Evolutionary conservation across 2,797 vertebrate genomes (phyloP).

Genomic region (Nannoperca obscura): DNA sequence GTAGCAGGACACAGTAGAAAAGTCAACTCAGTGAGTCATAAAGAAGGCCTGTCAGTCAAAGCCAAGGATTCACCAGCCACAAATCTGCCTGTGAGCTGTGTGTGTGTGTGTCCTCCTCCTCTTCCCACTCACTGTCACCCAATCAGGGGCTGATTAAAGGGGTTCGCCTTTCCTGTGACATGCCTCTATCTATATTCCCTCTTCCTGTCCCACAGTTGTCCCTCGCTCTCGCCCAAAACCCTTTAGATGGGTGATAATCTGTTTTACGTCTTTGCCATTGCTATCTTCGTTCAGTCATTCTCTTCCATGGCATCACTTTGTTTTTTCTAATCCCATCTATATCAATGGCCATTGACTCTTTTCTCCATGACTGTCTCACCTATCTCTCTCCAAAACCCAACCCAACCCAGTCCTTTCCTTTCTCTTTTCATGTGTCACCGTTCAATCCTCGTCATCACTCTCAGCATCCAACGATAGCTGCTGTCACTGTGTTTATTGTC

Average conservation of each 20-base stretch:
- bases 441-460: conserved; percentile 42
- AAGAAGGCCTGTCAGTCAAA: conserved; percentile 67
- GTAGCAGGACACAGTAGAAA: conserved; percentile 37
- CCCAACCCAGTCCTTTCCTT: conserved; percentile 24
- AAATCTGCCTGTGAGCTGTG: conserved; percentile 44
- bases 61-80: conserved; percentile 47
- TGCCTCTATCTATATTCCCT: conserved; percentile 29
- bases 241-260: conserved; percentile 3
- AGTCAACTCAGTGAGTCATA: conserved; percentile 68
- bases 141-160: conserved; percentile 54
- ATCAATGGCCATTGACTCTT: conserved; percentile 34
- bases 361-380: conserved; percentile 34
- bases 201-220: conserved; percentile 62
- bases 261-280: conserved; percentile 43
- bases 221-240: conserved; percentile 17
- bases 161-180: conserved; percentile 59
- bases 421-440: conserved; percentile 48
- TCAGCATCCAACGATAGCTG: conserved; percentile 41
- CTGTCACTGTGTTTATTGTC: conserved; percentile 63
- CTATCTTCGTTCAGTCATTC: conserved; percentile 48
- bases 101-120: conserved; percentile 16
- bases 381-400: conserved; percentile 26
- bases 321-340: conserved; percentile 30
- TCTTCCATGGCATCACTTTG: conserved; percentile 50
- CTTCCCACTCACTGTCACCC: conserved; percentile 39